These are phyloP conservation scores for Periophthalmus magnuspinnatus DNA, from an alignment of 2,797 vertebrate species.

Conservation along the genomic window DNA sequence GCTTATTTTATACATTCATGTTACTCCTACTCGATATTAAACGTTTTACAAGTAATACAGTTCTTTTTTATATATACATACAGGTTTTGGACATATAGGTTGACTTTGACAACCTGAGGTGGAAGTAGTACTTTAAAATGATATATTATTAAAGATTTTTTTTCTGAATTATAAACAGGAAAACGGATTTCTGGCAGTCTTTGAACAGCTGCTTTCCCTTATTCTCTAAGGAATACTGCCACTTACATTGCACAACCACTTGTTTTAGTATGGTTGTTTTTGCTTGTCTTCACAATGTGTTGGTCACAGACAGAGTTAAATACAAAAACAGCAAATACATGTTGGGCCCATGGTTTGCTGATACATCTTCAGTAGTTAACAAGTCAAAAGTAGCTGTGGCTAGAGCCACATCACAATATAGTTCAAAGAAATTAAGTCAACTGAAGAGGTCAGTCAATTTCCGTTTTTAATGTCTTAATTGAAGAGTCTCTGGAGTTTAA, in stretches of 20 bases:
- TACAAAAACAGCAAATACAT: constrained; percentile 22
- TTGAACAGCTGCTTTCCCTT: constrained; percentile 30
- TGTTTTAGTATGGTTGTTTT: constrained; percentile 26
- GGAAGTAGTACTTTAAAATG: constrained; percentile 2
- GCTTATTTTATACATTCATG: constrained; percentile 70
- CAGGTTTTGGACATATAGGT: constrained; percentile 7
- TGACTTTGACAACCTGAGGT: constrained; percentile 56
- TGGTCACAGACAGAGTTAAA: constrained; percentile 19
- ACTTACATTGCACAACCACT: constrained; percentile 49
- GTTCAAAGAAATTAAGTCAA: constrained; percentile 30
- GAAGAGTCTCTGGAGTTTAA: constrained; percentile 41
- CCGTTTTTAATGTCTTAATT: constrained; percentile 23
- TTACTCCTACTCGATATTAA: constrained; percentile 67
- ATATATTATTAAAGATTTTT: constrained; percentile 2
- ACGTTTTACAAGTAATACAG: constrained; percentile 62
- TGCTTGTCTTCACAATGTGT: constrained; percentile 25
- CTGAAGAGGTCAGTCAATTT: constrained; percentile 45
- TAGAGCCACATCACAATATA: constrained; percentile 44
- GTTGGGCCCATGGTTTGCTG: constrained; percentile 18
- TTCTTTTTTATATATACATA: constrained; percentile 41
- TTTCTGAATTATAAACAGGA: constrained; percentile 28
- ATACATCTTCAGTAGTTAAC: constrained; percentile 17
- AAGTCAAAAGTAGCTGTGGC: constrained; percentile 49
- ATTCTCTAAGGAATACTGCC: constrained; percentile 37
- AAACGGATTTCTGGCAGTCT: constrained; percentile 33